Evolutionary conservation across 2,113 vertebrate genomes (phyloP), one percentile per base, ranked within the genome.

Genomic region (Thryonomys swinderianus): DNA sequence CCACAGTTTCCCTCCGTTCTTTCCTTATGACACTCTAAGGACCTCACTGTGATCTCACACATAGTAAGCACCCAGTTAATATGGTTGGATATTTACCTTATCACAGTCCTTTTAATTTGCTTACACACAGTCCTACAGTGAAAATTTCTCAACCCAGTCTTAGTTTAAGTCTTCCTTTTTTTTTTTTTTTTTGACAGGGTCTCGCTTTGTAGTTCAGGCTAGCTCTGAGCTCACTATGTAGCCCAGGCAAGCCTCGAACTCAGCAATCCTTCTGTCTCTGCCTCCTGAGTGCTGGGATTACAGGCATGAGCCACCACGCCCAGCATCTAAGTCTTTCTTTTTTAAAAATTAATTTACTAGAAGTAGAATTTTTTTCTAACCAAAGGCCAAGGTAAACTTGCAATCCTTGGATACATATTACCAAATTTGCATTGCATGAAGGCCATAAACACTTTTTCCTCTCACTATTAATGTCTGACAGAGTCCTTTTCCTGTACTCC

Each of bases 301-400:
- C n/a, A n/a, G n/a, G n/a, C n/a, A n/a, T n/a, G n/a, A n/a, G n/a
- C n/a, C n/a, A n/a, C n/a, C n/a, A n/a, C n/a, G n/a, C n/a, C n/a
- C n/a, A n/a, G n/a, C n/a, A n/a, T n/a, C n/a, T 80, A 59, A 7
- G 9, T 88, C 25, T 67, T 85, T 34, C 7, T 3, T 9, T 84
- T 85, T 57, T 30, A 10, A 9, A 88, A 85, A 74, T 73, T n/a
- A 76, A 78, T 89, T 95, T 86, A 86, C 32, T 71, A 83, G 27
- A 89, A 92, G 37, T 69, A 1, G 9, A 85, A 57, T 40, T 34
- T 69, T 88, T 92, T 88, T 92, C 71, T 40, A 3, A 53, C 55
- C 25, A 66, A 81, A 97, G 93, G 85, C 74, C 59, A 94, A 88
- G 51, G 74, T 71, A 93, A 94, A 93, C 45, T 71, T 86, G 32